These are phyloP conservation scores for Actinernus sp. DNA, from an alignment of 92 coral and sea anemone species.

Conservation along the genomic window DNA sequence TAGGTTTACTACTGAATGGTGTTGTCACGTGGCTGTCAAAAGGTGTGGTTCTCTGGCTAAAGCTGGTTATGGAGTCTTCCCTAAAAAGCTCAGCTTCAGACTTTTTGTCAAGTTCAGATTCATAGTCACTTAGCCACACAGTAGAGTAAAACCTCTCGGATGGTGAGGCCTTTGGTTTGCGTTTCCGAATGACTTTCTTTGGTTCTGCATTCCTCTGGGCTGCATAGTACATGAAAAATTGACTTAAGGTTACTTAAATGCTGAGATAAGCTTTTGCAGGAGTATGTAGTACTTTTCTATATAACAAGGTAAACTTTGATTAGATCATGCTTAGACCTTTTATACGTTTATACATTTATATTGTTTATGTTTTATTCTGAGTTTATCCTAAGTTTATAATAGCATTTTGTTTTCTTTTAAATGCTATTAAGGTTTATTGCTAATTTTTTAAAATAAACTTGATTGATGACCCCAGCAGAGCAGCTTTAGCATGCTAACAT, in stretches of 20 bases:
- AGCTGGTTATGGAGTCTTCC: conserved; percentile 61
- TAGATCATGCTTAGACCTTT: no score
- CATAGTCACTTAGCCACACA: conserved; percentile 99
- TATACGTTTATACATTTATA: no score
- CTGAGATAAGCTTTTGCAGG: no score
- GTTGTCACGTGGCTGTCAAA: conserved; percentile 88
- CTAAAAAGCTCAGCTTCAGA: conserved; percentile 70
- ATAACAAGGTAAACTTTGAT: no score
- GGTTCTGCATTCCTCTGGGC: conserved; percentile 68
- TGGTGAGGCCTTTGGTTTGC: conserved; percentile 81
- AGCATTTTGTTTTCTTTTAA: no score
- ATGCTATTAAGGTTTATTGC: no score
- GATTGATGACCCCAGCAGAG: no score
- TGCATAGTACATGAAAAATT: conserved; percentile 72
- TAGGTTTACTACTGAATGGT: conserved; percentile 89
- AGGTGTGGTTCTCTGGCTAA: conserved; percentile 80
- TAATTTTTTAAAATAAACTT: no score
- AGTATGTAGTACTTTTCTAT: no score
- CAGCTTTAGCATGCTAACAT: no score
- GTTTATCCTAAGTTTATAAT: no score
- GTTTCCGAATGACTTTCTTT: conserved; percentile 88
- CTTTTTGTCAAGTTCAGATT: conserved; percentile 92
- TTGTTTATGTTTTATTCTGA: no score
- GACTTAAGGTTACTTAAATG: conserved; percentile 15
- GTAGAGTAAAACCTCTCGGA: conserved; percentile 98